Conservation (phyloP, 2,113 vertebrate genomes). For the Sakesphorus luctuosus region DNA sequence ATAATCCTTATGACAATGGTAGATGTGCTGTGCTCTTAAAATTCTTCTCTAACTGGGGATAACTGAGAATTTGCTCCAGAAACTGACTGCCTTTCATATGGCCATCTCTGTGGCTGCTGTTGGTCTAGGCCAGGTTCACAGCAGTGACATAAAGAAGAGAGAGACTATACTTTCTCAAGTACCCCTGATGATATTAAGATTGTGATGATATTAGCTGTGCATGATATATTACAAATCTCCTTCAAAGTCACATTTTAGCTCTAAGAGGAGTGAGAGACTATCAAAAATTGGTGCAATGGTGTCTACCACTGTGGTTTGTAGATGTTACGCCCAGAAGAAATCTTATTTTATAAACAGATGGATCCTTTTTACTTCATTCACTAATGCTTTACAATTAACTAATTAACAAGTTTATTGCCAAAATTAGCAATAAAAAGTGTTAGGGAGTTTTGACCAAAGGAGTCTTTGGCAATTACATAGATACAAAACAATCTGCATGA, state of each 20-base stretch:
- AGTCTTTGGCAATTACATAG: constrained; percentile 76
- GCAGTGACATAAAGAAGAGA: not conserved
- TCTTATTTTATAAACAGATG: constrained; percentile 81
- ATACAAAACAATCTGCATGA: constrained; percentile 75
- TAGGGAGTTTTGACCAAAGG: constrained; percentile 79
- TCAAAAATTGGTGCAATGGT: constrained; percentile 30
- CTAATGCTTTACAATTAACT: constrained; percentile 82
- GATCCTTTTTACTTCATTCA: constrained; percentile 80
- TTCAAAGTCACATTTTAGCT: constrained; percentile 35
- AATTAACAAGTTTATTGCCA: constrained; percentile 84
- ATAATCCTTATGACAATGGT: not conserved
- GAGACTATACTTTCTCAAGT: not conserved
- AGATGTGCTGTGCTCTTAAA: not conserved
- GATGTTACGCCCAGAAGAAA: constrained; percentile 79
- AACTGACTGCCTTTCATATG: not conserved
- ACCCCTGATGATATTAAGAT: not conserved
- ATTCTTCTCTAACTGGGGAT: not conserved
- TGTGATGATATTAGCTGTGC: not conserved
- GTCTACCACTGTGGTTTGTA: constrained; percentile 51
- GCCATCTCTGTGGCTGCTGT: not conserved
- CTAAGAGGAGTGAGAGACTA: not conserved
- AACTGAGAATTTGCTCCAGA: not conserved
- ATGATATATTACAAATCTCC: not conserved
- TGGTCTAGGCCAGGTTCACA: not conserved
- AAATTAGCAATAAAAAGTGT: constrained; percentile 83